Conservation (phyloP, 1,140 invertebrate genomes). For the Papilio machaon region DNA sequence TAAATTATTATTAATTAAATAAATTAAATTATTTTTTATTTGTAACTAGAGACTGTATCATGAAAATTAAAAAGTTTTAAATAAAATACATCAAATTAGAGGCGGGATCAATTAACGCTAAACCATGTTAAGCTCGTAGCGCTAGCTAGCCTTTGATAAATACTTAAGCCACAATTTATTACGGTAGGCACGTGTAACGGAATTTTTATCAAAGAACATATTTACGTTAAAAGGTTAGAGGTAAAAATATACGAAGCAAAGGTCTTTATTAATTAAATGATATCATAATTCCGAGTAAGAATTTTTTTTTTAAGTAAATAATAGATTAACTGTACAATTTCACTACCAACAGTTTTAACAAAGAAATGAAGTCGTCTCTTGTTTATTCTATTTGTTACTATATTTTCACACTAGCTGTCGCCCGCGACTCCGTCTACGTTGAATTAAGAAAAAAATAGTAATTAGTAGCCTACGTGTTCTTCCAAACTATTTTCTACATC, state of each 20-base stretch:
- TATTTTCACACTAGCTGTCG: no score
- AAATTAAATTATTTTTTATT: neutral
- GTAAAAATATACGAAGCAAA: neutral
- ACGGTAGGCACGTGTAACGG: constrained; percentile 2
- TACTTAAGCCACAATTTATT: constrained; percentile 21
- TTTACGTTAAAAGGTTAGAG: neutral
- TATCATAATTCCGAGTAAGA: no score
- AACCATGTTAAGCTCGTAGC: constrained; percentile 1
- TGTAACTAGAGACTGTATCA: neutral
- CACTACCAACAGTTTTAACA: no score
- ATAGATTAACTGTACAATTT: no score
- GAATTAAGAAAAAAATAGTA: no score
- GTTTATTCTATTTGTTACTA: no score
- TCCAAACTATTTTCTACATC: no score
- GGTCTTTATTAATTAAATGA: no score
- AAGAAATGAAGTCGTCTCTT: no score
- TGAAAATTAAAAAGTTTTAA: neutral
- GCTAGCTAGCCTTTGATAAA: constrained; percentile 18
- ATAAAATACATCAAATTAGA: constrained; percentile 8
- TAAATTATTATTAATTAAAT: neutral
- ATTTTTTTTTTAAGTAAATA: no score
- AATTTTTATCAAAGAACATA: constrained; percentile 17
- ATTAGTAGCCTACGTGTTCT: no score
- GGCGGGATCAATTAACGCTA: constrained; percentile 7
- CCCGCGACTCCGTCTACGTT: no score